phyloP scores from a whole-genome alignment of 2,797 vertebrate genomes.

The Gouania willdenowi region DNA sequence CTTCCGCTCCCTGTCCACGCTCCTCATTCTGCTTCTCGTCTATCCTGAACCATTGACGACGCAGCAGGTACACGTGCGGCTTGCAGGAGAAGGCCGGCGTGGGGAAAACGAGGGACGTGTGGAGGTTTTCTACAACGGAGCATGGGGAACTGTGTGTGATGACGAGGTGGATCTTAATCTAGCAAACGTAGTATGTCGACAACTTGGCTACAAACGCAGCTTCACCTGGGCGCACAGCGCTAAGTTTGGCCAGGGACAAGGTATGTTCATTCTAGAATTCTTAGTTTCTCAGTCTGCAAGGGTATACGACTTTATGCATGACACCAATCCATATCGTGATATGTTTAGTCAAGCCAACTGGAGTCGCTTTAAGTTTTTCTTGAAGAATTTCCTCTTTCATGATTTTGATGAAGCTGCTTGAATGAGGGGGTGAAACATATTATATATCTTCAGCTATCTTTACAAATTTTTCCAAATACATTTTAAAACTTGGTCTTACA shows the following conservation, averaged over 20 bases:
- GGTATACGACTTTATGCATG: too few species aligned
- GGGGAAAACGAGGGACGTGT: constrained; percentile 83
- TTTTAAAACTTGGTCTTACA: too few species aligned
- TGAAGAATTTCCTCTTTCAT: too few species aligned
- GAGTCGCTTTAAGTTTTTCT: too few species aligned
- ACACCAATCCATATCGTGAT: too few species aligned
- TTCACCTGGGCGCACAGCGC: constrained; percentile 95
- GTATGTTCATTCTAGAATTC: constrained; percentile 52
- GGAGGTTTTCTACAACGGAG: constrained; percentile 85
- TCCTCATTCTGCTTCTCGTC: constrained; percentile 49
- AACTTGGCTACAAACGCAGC: constrained; percentile 84
- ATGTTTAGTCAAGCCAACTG: too few species aligned
- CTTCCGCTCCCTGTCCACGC: constrained; percentile 44
- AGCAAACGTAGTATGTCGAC: constrained; percentile 83
- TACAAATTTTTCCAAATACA: too few species aligned
- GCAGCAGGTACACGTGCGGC: constrained; percentile 69
- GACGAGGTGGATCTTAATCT: constrained; percentile 86
- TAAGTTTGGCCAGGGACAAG: constrained; percentile 88
- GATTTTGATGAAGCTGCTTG: too few species aligned
- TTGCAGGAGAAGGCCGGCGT: constrained; percentile 71
- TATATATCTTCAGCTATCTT: too few species aligned
- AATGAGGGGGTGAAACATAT: too few species aligned
- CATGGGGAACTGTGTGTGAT: constrained; percentile 93
- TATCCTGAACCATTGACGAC: constrained; percentile 25
- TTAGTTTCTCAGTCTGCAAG: too few species aligned